Evolutionary conservation across 2,113 vertebrate species (phyloP).

Genomic region (Condylura cristata): DNA sequence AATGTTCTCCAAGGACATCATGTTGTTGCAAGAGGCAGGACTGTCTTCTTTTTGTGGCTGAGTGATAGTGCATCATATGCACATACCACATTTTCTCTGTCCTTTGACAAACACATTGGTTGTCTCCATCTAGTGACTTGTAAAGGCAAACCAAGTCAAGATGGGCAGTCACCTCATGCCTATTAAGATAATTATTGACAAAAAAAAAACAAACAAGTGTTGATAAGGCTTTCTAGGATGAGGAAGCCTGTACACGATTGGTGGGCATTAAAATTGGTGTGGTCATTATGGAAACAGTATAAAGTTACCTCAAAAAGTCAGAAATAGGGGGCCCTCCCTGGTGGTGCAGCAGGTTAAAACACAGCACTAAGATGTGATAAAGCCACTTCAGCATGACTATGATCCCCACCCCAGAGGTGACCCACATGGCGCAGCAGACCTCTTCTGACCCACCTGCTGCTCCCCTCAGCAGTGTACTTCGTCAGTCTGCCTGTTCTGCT

Average conservation of each 20-base stretch:
- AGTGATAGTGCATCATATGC: background rate
- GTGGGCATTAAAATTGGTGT: background rate
- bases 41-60: background rate
- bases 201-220: background rate
- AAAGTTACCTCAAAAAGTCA: background rate
- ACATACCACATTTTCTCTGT: background rate
- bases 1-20: background rate
- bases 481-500: too few relatives aligned
- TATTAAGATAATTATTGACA: background rate
- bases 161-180: background rate
- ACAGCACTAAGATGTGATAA: too few relatives aligned
- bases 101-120: background rate
- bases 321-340: too few relatives aligned
- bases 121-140: background rate
- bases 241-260: background rate
- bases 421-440: too few relatives aligned
- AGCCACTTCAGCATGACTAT: too few relatives aligned
- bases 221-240: background rate
- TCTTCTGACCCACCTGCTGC: too few relatives aligned
- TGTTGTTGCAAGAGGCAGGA: background rate
- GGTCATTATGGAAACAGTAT: background rate
- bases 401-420: too few relatives aligned
- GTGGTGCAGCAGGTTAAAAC: too few relatives aligned
- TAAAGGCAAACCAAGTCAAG: background rate
- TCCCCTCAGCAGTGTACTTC: too few relatives aligned